phyloP scores from a whole-genome alignment of 2,113 vertebrate genomes.

The Heterocephalus glaber region DNA sequence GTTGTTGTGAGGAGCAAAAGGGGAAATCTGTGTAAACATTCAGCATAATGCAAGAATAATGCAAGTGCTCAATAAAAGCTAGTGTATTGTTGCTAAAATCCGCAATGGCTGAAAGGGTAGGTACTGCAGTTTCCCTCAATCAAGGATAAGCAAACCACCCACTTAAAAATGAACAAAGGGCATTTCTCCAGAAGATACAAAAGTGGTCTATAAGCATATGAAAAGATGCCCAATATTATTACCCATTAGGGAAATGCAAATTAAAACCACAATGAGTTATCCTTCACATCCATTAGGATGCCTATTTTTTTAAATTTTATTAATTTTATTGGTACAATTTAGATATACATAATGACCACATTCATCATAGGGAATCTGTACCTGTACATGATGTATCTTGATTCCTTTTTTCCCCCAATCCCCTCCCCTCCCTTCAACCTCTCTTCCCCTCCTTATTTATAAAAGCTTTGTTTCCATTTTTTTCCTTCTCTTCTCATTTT shows the following conservation, averaged over 20 bases:
- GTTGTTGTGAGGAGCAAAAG: background rate
- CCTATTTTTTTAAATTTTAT: too few relatives aligned
- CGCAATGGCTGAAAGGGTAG: background rate
- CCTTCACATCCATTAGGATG: background rate
- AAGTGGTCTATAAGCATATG: background rate
- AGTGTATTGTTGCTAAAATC: background rate
- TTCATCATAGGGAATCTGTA: too few relatives aligned
- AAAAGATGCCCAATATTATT: background rate
- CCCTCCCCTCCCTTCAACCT: too few relatives aligned
- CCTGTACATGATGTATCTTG: too few relatives aligned
- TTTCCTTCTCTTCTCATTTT: too few relatives aligned
- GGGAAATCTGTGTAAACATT: background rate
- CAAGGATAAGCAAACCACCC: background rate
- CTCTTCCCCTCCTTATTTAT: too few relatives aligned
- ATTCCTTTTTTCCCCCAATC: too few relatives aligned
- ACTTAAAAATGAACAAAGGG: background rate
- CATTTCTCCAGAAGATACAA: background rate
- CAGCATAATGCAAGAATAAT: fast-evolving
- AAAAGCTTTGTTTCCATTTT: too few relatives aligned
- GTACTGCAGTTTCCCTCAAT: background rate
- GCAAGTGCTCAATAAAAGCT: background rate
- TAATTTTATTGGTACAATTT: too few relatives aligned
- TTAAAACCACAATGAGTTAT: background rate
- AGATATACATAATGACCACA: too few relatives aligned
- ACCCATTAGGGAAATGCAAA: background rate